Evolutionary conservation across 2,888 invertebrate species (phyloP).

Genomic region (Eumacrocentrus americanus): DNA sequence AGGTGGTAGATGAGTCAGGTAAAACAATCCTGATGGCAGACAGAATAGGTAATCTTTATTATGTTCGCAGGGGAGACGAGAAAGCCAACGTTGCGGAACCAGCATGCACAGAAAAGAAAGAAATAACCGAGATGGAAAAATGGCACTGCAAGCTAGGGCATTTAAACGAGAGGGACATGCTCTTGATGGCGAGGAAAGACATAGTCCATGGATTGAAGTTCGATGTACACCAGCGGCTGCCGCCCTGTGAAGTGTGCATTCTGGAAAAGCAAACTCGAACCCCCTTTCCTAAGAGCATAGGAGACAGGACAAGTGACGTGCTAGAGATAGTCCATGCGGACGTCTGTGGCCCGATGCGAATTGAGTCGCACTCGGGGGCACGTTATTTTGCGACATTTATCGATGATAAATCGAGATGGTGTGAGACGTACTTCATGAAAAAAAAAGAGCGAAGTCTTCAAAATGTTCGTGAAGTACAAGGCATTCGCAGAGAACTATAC

Average conservation of each 20-base stretch:
- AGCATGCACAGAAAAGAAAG: not conserved
- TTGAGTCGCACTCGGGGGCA: not conserved
- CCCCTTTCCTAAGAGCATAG: conserved; percentile 9
- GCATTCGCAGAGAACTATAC: conserved; percentile 7
- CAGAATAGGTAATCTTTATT: too few species aligned
- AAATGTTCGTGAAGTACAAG: conserved; percentile 9
- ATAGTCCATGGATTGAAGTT: conserved; percentile 21
- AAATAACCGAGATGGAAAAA: not conserved
- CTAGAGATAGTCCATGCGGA: not conserved
- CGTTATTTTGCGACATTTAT: not conserved
- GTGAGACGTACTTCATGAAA: conserved; percentile 19
- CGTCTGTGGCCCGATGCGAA: not conserved
- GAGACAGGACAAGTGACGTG: conserved; percentile 12
- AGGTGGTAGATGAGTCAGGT: too few species aligned
- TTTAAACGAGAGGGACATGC: conserved; percentile 11
- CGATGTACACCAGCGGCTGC: conserved; percentile 6
- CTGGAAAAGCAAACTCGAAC: conserved; percentile 16
- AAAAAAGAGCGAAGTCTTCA: conserved; percentile 15
- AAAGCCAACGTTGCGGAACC: not conserved
- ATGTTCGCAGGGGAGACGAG: too few species aligned
- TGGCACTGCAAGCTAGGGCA: conserved; percentile 17
- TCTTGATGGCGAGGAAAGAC: conserved; percentile 7
- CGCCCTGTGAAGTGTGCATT: conserved; percentile 19
- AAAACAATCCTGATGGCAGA: too few species aligned
- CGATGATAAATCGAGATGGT: too few species aligned